Evolutionary conservation across 2,113 vertebrate genomes (phyloP).

Genomic region (Podarcis raffonei): DNA sequence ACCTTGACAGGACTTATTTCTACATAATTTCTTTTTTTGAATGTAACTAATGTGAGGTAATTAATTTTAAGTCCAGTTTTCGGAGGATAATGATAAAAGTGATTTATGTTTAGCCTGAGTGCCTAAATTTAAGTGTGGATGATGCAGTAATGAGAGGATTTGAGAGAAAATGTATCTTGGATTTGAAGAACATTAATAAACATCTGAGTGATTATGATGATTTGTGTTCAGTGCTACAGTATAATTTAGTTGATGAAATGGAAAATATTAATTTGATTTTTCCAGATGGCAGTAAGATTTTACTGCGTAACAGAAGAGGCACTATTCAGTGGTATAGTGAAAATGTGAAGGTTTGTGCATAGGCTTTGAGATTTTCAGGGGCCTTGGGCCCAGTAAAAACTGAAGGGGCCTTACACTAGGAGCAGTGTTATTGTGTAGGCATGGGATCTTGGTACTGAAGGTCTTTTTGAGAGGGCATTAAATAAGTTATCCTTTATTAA

Average conservation of each 20-base stretch:
- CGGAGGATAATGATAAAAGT: background rate
- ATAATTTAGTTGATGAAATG: background rate
- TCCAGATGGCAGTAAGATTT: background rate
- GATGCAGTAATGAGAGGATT: background rate
- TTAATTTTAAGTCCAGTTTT: background rate
- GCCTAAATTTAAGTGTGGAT: background rate
- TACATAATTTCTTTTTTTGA: too few relatives aligned
- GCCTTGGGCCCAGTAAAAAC: background rate
- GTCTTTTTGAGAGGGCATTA: background rate
- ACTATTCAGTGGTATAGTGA: background rate
- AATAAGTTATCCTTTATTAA: background rate
- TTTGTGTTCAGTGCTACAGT: background rate
- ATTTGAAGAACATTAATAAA: background rate
- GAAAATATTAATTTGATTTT: background rate
- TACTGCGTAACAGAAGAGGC: rapidly evolving
- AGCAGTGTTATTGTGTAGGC: background rate
- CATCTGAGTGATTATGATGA: background rate
- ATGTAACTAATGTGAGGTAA: background rate
- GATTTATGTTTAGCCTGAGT: background rate
- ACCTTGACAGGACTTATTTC: background rate
- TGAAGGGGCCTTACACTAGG: background rate
- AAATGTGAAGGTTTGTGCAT: background rate
- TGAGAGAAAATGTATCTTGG: background rate
- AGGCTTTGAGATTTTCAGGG: background rate
- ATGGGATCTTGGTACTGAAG: background rate